Conservation (phyloP, 2,113 vertebrate genomes). For the Mormyrus iriodes region DNA sequence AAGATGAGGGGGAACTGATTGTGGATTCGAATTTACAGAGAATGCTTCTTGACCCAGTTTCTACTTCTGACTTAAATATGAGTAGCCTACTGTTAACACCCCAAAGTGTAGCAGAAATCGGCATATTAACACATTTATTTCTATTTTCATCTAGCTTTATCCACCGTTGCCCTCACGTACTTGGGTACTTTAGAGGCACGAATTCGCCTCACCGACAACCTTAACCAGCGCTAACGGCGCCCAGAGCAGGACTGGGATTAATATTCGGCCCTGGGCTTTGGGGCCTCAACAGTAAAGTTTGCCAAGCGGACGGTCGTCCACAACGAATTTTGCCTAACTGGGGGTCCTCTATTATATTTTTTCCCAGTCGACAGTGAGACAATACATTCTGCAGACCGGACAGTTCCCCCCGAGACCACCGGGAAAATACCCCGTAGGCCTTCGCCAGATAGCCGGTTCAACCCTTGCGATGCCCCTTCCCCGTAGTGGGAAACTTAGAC, state of each 20-base stretch:
- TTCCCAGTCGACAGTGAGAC: not conserved
- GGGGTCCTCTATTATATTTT: not conserved
- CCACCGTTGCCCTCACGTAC: not conserved
- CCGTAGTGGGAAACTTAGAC: not conserved
- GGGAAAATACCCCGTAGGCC: not conserved
- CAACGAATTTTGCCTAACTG: not conserved
- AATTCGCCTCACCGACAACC: not conserved
- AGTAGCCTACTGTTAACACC: not conserved
- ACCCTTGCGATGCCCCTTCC: not conserved
- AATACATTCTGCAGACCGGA: not conserved
- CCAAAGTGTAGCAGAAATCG: not conserved
- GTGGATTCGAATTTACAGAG: not conserved
- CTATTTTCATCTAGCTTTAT: not conserved
- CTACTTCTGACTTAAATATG: not conserved
- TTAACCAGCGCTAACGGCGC: not conserved
- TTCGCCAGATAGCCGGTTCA: not conserved
- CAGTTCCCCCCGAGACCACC: not conserved
- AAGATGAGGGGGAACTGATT: not conserved
- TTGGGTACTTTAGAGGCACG: not conserved
- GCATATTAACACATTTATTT: not conserved
- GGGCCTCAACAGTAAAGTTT: not conserved
- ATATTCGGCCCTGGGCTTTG: not conserved
- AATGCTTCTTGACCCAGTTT: not conserved
- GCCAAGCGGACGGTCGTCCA: not conserved
- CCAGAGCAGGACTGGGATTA: not conserved